Evolutionary conservation across 2,888 invertebrate genomes (phyloP).

Genomic region (Spialia ferax): DNA sequence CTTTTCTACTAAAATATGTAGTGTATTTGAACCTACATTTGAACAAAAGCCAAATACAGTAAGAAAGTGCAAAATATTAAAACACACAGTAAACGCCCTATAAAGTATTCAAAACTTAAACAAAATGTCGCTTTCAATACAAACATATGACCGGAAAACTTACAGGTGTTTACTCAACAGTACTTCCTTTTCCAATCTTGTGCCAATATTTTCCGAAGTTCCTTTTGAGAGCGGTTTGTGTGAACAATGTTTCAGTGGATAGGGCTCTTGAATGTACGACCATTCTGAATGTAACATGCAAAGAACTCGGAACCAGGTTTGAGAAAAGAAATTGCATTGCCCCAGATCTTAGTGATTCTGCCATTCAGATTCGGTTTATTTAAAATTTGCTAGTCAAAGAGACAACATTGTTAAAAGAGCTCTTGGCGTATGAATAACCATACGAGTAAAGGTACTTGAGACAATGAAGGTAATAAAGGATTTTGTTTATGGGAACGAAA

Average conservation of each 20-base stretch:
- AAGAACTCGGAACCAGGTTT: constrained; percentile 16
- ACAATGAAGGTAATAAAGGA: too few species aligned
- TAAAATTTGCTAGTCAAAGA: not conserved
- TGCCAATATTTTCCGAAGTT: constrained; percentile 34
- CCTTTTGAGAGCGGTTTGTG: constrained; percentile 24
- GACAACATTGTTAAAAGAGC: too few species aligned
- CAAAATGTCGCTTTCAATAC: constrained; percentile 2
- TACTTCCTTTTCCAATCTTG: constrained; percentile 38
- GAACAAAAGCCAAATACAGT: not conserved
- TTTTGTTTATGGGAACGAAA: too few species aligned
- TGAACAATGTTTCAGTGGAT: constrained; percentile 23
- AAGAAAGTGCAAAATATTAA: not conserved
- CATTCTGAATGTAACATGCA: constrained; percentile 23
- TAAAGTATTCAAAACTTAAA: not conserved
- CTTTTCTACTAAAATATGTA: too few species aligned
- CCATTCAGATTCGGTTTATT: not conserved
- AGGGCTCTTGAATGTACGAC: constrained; percentile 16
- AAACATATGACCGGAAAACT: constrained; percentile 30
- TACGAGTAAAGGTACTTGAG: too few species aligned
- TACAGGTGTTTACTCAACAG: constrained; percentile 30
- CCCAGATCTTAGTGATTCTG: not conserved
- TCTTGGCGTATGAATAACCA: too few species aligned
- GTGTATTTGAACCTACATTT: too few species aligned
- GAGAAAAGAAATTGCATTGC: constrained; percentile 7
- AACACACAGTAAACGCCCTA: not conserved